A percentile compares a stretch with the other conserved stretches of the same genome.
Conservation (phyloP, 2,888 invertebrate species). For the Apamea sordens region DNA sequence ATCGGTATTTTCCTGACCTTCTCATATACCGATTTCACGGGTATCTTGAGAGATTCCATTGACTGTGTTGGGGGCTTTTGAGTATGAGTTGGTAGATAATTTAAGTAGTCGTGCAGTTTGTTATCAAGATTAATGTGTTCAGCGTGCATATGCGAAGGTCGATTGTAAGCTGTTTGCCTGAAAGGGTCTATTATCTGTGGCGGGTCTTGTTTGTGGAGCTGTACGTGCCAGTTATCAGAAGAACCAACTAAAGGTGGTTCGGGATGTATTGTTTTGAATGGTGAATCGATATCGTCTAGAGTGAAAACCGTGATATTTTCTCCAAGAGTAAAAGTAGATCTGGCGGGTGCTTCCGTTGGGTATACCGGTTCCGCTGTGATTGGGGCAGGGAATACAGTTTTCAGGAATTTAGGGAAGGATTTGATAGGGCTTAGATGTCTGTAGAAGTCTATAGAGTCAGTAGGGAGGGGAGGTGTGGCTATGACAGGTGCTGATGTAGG, state of each 20-base stretch:
- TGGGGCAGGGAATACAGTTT: slow-evolving; percentile 67
- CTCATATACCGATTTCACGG: slow-evolving; percentile 67
- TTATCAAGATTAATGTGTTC: slow-evolving; percentile 67
- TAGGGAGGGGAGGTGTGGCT: slow-evolving; percentile 73
- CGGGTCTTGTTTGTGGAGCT: slow-evolving; percentile 34
- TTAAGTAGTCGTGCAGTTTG: slow-evolving; percentile 69
- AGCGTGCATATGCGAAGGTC: slow-evolving; percentile 56
- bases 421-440: slow-evolving; percentile 76
- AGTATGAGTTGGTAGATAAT: slow-evolving; percentile 46
- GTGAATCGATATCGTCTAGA: slow-evolving; percentile 72
- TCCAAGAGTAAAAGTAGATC: slow-evolving; percentile 49
- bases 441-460: slow-evolving; percentile 76
- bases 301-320: slow-evolving; percentile 79
- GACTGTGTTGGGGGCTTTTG: slow-evolving; percentile 51
- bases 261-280: slow-evolving; percentile 75
- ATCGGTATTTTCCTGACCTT: slow-evolving; percentile 72
- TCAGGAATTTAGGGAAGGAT: slow-evolving; percentile 74
- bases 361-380: slow-evolving; percentile 32
- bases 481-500: slow-evolving; percentile 70
- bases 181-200: slow-evolving; percentile 39
- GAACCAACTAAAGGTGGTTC: slow-evolving; percentile 66
- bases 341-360: slow-evolving; percentile 45
- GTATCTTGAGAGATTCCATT: slow-evolving; percentile 60
- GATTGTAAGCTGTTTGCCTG: slow-evolving; percentile 52
- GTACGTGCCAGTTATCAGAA: slow-evolving; percentile 62